Evolutionary conservation across 2,888 invertebrate species (phyloP), one percentile per base, ranked within the genome.

Genomic region (Herminia tarsipennalis): DNA sequence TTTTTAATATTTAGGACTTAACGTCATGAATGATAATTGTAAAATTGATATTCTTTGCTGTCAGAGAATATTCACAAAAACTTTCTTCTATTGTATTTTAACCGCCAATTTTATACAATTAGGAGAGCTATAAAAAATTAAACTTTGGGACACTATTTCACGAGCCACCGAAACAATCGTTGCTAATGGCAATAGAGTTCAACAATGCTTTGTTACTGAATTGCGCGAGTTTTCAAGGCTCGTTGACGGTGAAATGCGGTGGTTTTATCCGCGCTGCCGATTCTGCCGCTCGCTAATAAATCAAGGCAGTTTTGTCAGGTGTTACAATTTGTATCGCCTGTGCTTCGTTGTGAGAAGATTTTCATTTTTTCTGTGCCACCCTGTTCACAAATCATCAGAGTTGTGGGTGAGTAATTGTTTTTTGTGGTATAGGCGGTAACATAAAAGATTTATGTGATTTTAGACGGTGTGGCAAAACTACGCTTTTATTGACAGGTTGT

Each of bases 221-320:
- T 69, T 57, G 65, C 56, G 41, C 52, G 59, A 66, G 57, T 63
- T 67, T 71, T 66, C 68, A 72, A 56, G 66, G 52, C 55, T 70
- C 70, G 73, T 70, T 70, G 59, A 47, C 56, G 61, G 48, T 56
- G 63, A 71, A 74, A 74, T 70, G 72, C 62, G 67, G 74, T 57
- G 67, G 66, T 74, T 80, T 75, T 77, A 78, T 75, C 67, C 70
- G 62, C 53, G 53, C 69, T 59, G 63, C 59, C 73, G 76, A 77
- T 71, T 74, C 68, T 62, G 47, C 60, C 60, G 63, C 30, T 57
- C 35, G 52, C 67, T 73, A 73, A 82, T 83, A 83, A 83, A 84
- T 83, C 83, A 81, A 50, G 44, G 56, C 46, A 58, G 60, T 72
- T 78, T 82, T 82, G 80, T 83, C 83, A 82, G 76, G 78, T 78